Conservation (phyloP, 2,113 vertebrate species). For the Xenopus laevis region DNA sequence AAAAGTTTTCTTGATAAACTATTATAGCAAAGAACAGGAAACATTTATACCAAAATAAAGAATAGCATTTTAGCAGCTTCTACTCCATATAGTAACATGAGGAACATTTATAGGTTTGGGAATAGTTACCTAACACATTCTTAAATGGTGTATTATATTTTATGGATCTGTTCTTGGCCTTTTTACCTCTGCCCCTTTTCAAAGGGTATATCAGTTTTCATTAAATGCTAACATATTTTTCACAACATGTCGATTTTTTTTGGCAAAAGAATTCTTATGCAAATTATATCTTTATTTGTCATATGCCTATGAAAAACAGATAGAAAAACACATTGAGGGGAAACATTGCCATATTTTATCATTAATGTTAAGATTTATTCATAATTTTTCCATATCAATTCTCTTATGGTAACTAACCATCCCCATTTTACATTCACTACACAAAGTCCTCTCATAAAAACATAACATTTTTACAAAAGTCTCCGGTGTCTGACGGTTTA, state of each 20-base stretch:
- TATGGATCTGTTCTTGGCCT: background rate
- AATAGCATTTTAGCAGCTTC: background rate
- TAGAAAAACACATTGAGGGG: background rate
- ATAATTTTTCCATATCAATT: background rate
- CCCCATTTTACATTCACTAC: background rate
- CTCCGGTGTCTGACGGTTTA: slow-evolving; percentile 10
- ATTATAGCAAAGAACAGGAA: too few species aligned
- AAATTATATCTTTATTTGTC: background rate
- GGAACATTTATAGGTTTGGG: background rate
- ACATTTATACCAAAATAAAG: too few species aligned
- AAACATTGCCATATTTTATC: slow-evolving; percentile 5
- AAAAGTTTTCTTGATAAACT: too few species aligned
- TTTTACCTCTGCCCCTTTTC: background rate
- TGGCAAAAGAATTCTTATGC: background rate
- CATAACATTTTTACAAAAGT: background rate
- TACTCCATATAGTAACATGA: background rate
- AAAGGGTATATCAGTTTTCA: background rate
- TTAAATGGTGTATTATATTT: slow-evolving; percentile 1
- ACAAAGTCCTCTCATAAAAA: background rate
- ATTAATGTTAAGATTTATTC: slow-evolving; percentile 3
- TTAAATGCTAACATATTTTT: background rate
- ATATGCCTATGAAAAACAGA: too few species aligned
- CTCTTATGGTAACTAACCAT: slow-evolving; percentile 4
- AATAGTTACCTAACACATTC: background rate
- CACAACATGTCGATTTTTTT: background rate